Percentiles rank a stretch among this genome's conserved stretches.
Evolutionary conservation across 2,113 vertebrate genomes (phyloP).

Genomic region (Syngnathus floridae): DNA sequence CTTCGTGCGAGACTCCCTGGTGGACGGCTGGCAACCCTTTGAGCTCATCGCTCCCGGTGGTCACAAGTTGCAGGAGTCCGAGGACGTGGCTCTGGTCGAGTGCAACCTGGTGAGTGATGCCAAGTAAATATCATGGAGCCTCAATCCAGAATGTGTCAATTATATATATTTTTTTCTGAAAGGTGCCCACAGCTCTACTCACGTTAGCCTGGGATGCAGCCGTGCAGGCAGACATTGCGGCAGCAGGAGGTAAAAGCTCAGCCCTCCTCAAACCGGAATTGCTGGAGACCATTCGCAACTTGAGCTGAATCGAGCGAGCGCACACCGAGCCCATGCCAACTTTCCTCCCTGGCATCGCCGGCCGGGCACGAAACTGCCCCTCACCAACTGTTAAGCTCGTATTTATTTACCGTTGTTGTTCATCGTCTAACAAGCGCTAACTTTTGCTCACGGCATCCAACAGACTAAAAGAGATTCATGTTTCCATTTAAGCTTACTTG

Average conservation of each 20-base stretch:
- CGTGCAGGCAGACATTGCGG: constrained; percentile 79
- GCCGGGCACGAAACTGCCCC: constrained; percentile 9
- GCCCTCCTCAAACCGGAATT: constrained; percentile 74
- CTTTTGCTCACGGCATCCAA: neutral
- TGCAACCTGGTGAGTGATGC: constrained; percentile 81
- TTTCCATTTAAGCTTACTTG: neutral
- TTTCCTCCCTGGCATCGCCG: constrained; percentile 11
- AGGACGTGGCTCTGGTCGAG: constrained; percentile 79
- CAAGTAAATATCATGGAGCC: neutral
- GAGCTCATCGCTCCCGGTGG: constrained; percentile 82
- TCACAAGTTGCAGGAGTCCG: constrained; percentile 77
- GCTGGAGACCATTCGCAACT: constrained; percentile 64
- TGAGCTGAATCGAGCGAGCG: constrained; percentile 67
- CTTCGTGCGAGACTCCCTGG: constrained; percentile 81
- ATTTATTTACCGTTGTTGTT: constrained; percentile 23
- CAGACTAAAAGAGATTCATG: neutral
- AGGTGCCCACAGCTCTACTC: constrained; percentile 89
- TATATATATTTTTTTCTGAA: neutral
- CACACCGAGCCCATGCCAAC: neutral
- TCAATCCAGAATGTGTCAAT: neutral
- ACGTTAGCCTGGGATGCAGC: constrained; percentile 80
- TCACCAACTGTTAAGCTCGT: constrained; percentile 6
- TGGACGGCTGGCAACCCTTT: constrained; percentile 88
- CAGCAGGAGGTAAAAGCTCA: constrained; percentile 57
- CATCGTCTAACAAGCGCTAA: constrained; percentile 22